Percentiles rank a stretch among this genome's conserved stretches.
phyloP scores from a whole-genome alignment of 1,140 invertebrate genomes.

The Eubasilissa regina region DNA sequence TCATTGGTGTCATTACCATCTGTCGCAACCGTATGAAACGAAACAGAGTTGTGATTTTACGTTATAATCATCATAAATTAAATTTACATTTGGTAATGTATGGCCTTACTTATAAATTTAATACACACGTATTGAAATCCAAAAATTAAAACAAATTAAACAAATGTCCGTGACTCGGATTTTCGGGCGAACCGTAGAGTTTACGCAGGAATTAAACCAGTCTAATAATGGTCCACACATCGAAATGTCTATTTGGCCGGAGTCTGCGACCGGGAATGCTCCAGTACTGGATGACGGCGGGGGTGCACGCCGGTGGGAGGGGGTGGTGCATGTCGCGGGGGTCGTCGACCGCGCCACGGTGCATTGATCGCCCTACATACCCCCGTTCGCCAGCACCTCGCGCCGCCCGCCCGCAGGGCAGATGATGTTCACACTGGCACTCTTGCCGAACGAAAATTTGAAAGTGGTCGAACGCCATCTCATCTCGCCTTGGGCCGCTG shows the following conservation, averaged over 20 bases:
- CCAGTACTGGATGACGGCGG: neutral
- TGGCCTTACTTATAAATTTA: no score
- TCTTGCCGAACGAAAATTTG: neutral
- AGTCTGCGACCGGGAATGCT: neutral
- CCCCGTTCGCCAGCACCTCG: neutral
- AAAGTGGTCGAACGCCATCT: neutral
- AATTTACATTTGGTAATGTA: no score
- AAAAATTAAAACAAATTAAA: no score
- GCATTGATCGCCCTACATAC: conserved; percentile 55
- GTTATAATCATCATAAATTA: no score
- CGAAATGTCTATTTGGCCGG: neutral
- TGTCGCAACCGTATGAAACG: no score
- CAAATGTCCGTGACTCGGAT: no score
- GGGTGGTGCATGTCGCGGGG: conserved; percentile 13
- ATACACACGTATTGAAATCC: no score
- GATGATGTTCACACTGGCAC: neutral
- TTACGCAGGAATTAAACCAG: no score
- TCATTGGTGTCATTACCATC: no score
- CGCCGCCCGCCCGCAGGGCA: neutral
- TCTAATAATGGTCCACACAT: neutral
- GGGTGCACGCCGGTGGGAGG: conserved; percentile 12
- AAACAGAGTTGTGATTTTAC: no score
- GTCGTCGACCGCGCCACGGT: conserved; percentile 41
- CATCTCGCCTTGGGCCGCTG: no score
- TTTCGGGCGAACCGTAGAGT: no score